Evolutionary conservation across 2,113 vertebrate genomes (phyloP), one percentile per base, ranked within the genome.

Genomic region (Emberiza fucata): DNA sequence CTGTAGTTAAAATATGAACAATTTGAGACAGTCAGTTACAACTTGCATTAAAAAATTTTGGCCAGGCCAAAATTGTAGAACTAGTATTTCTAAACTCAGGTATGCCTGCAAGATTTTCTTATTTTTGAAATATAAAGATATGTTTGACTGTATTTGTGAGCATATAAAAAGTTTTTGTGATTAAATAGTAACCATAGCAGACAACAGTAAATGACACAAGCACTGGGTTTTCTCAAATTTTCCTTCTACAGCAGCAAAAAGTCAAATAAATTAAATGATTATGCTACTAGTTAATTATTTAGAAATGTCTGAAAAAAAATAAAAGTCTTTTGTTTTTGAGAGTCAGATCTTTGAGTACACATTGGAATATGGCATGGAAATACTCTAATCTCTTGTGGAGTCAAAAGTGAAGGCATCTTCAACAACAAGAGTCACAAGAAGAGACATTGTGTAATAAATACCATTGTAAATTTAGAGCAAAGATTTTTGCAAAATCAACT

Each of bases 251-350:
- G 40, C 35, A 90, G 68, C 27, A 95, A 94, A 50, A 88, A 75
- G 72, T 75, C 31, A 72, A 56, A 85, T 93, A 89, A 90, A 94
- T 92, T 85, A 35, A 96, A 94, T 92, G 53, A 71, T 64, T 61
- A 53, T 54, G 63, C 59, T 90, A 90, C 71, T 80, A 92, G 87
- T 93, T 96, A 92, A 94, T 95, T 96, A 92, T 85, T 96, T 96
- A 66, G 60, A 96, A 97, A 95, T 94, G 44, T 45, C 86, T 96
- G 33, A 56, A 89, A 97, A 42, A 48, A 88, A 96, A 96, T 37
- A 65, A 53, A 81, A 95, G 93, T 22, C 11, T 93, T 96, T 94
- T 88, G 29, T 37, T 79, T 97, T 84, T 86, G 57, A 89, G 39
- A 80, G 56, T 31, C 37, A 72, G 35, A 85, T 51, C 24, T 95